Conservation (phyloP, 2,113 vertebrate genomes). For the Erythrolamprus reginae region DNA sequence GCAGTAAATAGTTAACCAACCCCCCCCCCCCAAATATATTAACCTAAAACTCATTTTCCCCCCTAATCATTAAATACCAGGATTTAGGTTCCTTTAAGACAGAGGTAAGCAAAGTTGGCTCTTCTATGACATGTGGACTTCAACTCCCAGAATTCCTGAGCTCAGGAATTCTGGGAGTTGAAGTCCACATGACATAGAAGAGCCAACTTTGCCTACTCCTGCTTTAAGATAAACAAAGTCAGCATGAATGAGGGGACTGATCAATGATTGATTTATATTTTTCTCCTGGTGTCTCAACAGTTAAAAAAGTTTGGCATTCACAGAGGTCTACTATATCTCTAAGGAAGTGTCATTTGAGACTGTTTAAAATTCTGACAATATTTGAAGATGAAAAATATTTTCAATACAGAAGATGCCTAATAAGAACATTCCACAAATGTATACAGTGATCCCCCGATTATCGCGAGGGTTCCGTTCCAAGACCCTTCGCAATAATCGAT, state of each 20-base stretch:
- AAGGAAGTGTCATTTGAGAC: background rate
- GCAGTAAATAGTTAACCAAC: background rate
- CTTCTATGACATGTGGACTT: too few species aligned
- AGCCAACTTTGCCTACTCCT: too few species aligned
- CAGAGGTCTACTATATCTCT: background rate
- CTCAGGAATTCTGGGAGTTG: too few species aligned
- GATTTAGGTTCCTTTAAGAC: background rate
- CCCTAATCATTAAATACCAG: background rate
- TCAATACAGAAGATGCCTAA: background rate
- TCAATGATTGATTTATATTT: background rate
- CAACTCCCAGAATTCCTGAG: too few species aligned
- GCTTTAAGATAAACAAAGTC: background rate
- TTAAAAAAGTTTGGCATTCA: background rate
- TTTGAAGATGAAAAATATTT: background rate
- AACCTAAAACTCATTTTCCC: background rate
- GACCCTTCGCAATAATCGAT: too few species aligned
- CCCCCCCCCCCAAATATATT: background rate
- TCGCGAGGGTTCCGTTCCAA: too few species aligned
- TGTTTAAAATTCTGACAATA: background rate
- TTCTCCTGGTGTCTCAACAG: background rate
- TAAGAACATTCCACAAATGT: background rate
- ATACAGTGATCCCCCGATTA: too few species aligned
- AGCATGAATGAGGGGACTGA: background rate
- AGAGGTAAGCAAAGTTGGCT: too few species aligned
- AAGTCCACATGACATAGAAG: too few species aligned